Evolutionary conservation across 1,140 invertebrate species (phyloP).

Genomic region (Ectropis grisescens): DNA sequence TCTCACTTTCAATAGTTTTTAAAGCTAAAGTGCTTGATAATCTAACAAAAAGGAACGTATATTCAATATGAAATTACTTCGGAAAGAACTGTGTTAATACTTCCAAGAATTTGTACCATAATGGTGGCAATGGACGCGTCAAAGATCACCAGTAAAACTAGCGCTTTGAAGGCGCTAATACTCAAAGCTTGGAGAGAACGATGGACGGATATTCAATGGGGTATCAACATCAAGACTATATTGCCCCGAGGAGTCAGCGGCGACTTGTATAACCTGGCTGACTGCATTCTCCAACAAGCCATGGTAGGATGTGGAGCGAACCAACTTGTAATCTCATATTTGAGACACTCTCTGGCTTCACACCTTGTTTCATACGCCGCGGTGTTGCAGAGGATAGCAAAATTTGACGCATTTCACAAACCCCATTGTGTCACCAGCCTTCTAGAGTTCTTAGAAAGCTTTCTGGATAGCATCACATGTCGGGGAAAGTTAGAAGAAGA

Average conservation of each 20-base stretch:
- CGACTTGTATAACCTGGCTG: slow-evolving; percentile 92
- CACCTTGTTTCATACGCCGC: slow-evolving; percentile 92
- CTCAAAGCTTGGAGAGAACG: slow-evolving; percentile 93
- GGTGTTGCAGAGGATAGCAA: slow-evolving; percentile 88
- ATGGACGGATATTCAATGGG: slow-evolving; percentile 96
- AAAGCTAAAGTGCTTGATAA: no score
- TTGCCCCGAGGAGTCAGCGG: slow-evolving; percentile 88
- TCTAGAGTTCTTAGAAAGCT: slow-evolving; percentile 87
- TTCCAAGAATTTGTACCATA: no score
- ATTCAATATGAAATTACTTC: no score
- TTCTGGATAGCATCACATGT: slow-evolving; percentile 77
- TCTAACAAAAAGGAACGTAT: no score
- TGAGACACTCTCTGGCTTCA: slow-evolving; percentile 91
- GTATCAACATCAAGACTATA: slow-evolving; percentile 93
- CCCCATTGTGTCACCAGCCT: slow-evolving; percentile 90
- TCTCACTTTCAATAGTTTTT: no score
- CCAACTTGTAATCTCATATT: slow-evolving; percentile 89
- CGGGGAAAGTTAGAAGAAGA: slow-evolving; percentile 87
- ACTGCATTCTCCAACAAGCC: slow-evolving; percentile 93
- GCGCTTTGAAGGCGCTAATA: slow-evolving; percentile 86
- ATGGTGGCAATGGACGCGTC: slow-evolving; percentile 78
- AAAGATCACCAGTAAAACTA: slow-evolving; percentile 87
- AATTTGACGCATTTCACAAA: slow-evolving; percentile 90
- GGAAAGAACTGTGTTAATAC: no score
- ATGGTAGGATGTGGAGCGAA: slow-evolving; percentile 93